These are phyloP conservation scores for Tiaroga cobitis DNA, from an alignment of 2,797 vertebrate genomes.

Conservation along the genomic window DNA sequence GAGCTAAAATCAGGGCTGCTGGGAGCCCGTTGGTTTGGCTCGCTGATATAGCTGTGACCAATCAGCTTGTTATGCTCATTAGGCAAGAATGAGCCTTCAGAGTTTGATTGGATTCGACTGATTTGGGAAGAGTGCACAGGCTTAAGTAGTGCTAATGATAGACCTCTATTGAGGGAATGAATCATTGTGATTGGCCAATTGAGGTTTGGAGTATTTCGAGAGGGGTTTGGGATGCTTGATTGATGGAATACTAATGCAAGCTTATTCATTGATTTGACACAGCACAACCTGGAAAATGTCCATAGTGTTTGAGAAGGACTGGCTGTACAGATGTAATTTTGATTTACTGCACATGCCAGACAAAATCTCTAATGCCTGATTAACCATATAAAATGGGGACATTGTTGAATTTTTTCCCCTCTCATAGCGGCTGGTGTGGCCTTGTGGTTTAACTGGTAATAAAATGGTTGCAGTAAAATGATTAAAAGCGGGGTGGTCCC, in stretches of 20 bases:
- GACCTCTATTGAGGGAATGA: conserved; percentile 20
- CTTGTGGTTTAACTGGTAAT: not conserved
- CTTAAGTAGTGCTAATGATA: conserved; percentile 35
- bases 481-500: not conserved
- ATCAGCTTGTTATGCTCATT: conserved; percentile 39
- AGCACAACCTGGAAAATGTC: conserved; percentile 6
- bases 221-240: not conserved
- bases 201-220: conserved; percentile 38
- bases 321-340: conserved; percentile 16
- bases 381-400: not conserved
- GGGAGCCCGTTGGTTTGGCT: conserved; percentile 34
- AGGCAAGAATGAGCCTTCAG: conserved; percentile 35
- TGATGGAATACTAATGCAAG: conserved; percentile 38
- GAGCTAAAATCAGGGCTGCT: conserved; percentile 18
- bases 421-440: not conserved
- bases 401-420: not conserved
- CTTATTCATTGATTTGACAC: conserved; percentile 36
- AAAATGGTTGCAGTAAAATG: not conserved
- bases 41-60: conserved; percentile 42
- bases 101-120: conserved; percentile 31
- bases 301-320: not conserved
- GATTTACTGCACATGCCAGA: conserved; percentile 17
- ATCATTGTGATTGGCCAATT: conserved; percentile 30
- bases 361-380: not conserved
- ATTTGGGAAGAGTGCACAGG: conserved; percentile 33